Evolutionary conservation across 2,888 invertebrate species (phyloP).

Genomic region (Drosophila macrothrix): DNA sequence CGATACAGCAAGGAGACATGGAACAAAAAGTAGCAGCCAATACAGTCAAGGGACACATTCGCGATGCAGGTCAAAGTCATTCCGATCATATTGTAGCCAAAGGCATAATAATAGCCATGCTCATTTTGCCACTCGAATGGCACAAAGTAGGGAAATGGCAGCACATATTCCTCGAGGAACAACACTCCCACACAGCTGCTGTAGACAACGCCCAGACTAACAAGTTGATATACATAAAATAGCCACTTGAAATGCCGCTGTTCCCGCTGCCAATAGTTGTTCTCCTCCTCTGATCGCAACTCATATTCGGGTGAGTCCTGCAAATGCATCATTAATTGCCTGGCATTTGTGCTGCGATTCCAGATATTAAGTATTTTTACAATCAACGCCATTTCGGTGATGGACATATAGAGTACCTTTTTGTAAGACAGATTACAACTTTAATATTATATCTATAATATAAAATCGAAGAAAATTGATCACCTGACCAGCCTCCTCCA

Average conservation of each 20-base stretch:
- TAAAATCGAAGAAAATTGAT: background rate
- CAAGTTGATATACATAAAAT: slow-evolving; percentile 48
- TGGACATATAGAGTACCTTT: slow-evolving; percentile 71
- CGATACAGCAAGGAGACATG: slow-evolving; percentile 72
- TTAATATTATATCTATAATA: background rate
- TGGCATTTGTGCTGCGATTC: slow-evolving; percentile 42
- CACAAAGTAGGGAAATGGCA: slow-evolving; percentile 78
- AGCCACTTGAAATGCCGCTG: slow-evolving; percentile 58
- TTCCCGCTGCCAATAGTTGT: slow-evolving; percentile 56
- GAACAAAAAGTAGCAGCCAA: slow-evolving; percentile 76
- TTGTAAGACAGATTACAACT: background rate
- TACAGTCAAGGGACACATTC: slow-evolving; percentile 71
- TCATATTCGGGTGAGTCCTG: slow-evolving; percentile 29
- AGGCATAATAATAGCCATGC: slow-evolving; percentile 67
- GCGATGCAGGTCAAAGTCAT: slow-evolving; percentile 66
- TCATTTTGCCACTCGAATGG: slow-evolving; percentile 77
- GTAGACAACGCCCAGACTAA: slow-evolving; percentile 50
- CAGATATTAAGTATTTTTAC: slow-evolving; percentile 78
- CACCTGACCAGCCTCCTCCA: slow-evolving; percentile 70
- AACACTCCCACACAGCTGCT: slow-evolving; percentile 51
- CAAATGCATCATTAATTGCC: slow-evolving; percentile 59
- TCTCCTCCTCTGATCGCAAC: slow-evolving; percentile 47
- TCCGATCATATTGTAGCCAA: slow-evolving; percentile 62
- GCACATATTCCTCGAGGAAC: slow-evolving; percentile 53
- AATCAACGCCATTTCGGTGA: slow-evolving; percentile 69